Evolutionary conservation across 1,140 invertebrate genomes (phyloP), one percentile per base, ranked within the genome.

Genomic region (Geopemphigus sp.): DNA sequence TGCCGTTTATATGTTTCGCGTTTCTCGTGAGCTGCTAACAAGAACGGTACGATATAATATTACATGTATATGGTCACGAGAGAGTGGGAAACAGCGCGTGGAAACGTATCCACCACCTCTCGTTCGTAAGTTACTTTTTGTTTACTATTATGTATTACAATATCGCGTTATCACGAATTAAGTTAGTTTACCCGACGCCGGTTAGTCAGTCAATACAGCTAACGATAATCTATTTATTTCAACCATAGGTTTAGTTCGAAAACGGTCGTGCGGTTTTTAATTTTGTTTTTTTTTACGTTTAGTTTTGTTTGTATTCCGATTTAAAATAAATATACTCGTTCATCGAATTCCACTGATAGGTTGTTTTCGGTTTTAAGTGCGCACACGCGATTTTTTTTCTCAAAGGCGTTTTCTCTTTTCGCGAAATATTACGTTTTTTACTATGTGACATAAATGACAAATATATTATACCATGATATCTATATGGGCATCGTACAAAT

Each of bases 121-220:
- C 74, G 26, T 39, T 63, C 22, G 12, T 78, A 50, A 78, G 22
- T 78, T 19, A 50, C 57, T 17, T 78, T 78, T 59, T 76, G 53
- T 76, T 59, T 76, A 76, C 72, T 78, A 78, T 78, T 61, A 78
- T 78, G 54, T 76, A 59, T 78, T 47, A 47, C 57, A 63, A 39
- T 29, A 63, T 63, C 32, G 56, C 57, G 74, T 78, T 78, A 78
- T 78, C 74, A 78, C 74, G 74, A 59, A 78, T 63, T 72, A 53
- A 47, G 74, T 78, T n/a, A 78, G 74, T 78, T 78, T 63, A 78
- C 57, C 57, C 57, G 74, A 61, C 74, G 56, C 74, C 74, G 74
- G 74, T 78, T 63, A 78, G 74, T 45, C 56, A 63, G 57, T 78
- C 74, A 50, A 63, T 50, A 63, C 57, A 78, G 22, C 72, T 39